Conservation (phyloP, 2,797 vertebrate genomes). For the Phoebastria nigripes region DNA sequence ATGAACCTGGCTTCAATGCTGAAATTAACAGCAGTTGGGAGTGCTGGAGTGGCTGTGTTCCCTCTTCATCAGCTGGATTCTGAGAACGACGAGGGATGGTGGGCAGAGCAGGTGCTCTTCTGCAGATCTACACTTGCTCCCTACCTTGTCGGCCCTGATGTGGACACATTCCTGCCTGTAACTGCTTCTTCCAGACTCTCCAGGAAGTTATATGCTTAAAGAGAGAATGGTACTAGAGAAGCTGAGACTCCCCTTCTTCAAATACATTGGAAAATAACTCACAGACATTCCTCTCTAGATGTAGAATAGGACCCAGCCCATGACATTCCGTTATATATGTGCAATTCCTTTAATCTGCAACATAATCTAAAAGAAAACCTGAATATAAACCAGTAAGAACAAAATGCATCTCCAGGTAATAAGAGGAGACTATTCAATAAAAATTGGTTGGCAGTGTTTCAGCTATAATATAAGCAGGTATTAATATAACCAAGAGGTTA, state of each 20-base stretch:
- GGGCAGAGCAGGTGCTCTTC: neutral
- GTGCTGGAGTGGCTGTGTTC: neutral
- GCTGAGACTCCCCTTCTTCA: neutral
- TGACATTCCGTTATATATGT: accelerated
- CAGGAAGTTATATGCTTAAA: neutral
- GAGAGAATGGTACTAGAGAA: neutral
- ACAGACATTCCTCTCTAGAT: neutral
- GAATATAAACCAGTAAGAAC: neutral
- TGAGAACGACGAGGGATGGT: neutral
- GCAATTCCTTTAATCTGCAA: neutral
- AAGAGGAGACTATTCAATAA: neutral
- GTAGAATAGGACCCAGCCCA: accelerated
- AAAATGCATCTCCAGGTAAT: neutral
- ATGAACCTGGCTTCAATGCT: neutral
- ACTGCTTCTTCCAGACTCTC: neutral
- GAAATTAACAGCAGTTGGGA: neutral
- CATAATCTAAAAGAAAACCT: neutral
- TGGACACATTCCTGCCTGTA: neutral
- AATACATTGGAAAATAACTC: neutral
- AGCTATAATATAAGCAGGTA: neutral
- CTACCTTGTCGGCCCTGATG: accelerated
- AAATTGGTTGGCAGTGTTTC: neutral
- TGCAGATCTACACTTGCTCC: neutral
- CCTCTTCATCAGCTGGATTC: neutral
- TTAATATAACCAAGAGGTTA: neutral